Percentiles rank a stretch among this genome's conserved stretches.
phyloP scores from a whole-genome alignment of 2,113 vertebrate species.

The Smithornis capensis region DNA sequence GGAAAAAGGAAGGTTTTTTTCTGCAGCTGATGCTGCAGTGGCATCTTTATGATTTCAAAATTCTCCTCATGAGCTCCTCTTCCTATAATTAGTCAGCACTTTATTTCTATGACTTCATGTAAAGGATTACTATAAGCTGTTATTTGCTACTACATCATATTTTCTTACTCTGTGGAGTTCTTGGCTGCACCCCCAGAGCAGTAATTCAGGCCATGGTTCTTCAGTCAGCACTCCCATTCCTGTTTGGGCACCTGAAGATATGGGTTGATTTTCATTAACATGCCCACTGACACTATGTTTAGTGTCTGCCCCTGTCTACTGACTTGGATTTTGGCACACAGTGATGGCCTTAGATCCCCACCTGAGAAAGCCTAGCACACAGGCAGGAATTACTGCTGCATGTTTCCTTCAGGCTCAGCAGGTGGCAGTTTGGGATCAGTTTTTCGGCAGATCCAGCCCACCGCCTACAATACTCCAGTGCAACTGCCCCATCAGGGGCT shows the following conservation, averaged over 20 bases:
- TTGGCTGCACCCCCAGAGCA: background rate
- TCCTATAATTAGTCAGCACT: background rate
- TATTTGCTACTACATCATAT: rapidly evolving
- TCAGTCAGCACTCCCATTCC: background rate
- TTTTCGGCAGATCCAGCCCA: background rate
- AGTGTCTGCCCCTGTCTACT: background rate
- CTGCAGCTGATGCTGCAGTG: background rate
- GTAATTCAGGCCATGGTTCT: background rate
- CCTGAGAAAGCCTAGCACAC: background rate
- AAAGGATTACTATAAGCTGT: background rate
- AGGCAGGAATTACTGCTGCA: background rate
- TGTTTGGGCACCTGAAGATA: background rate
- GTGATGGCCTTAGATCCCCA: rapidly evolving
- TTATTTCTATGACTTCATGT: background rate
- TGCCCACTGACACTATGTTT: background rate
- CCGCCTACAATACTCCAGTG: rapidly evolving
- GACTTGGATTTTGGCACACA: background rate
- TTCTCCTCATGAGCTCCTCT: background rate
- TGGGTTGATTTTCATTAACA: background rate
- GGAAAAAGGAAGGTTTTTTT: background rate
- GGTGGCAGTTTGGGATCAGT: background rate
- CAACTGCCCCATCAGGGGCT: rapidly evolving
- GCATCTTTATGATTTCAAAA: background rate
- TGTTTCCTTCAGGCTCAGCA: background rate
- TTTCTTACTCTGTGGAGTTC: background rate